Conservation (phyloP, 2,113 vertebrate genomes). For the Pogona vitticeps region DNA sequence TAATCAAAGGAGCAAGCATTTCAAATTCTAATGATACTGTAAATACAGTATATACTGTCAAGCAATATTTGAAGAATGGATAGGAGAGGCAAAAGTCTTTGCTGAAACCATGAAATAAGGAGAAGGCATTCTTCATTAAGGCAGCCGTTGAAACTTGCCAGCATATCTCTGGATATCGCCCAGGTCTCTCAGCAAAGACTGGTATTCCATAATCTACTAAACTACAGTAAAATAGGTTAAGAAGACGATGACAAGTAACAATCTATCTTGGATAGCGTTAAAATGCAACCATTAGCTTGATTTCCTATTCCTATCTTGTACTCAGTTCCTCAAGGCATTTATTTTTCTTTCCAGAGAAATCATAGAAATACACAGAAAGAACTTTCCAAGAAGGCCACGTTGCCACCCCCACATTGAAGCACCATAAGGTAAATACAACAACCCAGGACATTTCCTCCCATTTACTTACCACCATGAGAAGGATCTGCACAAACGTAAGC, state of each 20-base stretch:
- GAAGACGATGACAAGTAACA: conserved; percentile 50
- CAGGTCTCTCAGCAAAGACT: conserved; percentile 53
- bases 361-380: conserved; percentile 37
- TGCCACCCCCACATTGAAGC: conserved; percentile 20
- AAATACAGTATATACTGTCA: conserved; percentile 25
- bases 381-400: neutral
- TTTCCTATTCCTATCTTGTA: conserved; percentile 9
- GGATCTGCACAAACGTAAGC: conserved; percentile 34
- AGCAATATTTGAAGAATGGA: conserved; percentile 49
- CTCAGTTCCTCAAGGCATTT: conserved; percentile 23
- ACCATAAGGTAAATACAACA: neutral
- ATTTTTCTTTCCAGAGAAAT: neutral
- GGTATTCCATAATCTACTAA: conserved; percentile 50
- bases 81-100: conserved; percentile 62
- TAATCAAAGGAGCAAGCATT: conserved; percentile 35
- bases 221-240: conserved; percentile 55
- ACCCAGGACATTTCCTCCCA: neutral
- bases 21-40: conserved; percentile 36
- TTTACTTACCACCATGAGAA: conserved; percentile 13
- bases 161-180: conserved; percentile 49
- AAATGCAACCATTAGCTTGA: conserved; percentile 33
- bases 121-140: conserved; percentile 48
- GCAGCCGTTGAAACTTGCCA: conserved; percentile 57
- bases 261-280: conserved; percentile 11
- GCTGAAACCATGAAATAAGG: conserved; percentile 51